Evolutionary conservation across 2,888 invertebrate species (phyloP), one percentile per base, ranked within the genome.

Genomic region (Philonicus albiceps): DNA sequence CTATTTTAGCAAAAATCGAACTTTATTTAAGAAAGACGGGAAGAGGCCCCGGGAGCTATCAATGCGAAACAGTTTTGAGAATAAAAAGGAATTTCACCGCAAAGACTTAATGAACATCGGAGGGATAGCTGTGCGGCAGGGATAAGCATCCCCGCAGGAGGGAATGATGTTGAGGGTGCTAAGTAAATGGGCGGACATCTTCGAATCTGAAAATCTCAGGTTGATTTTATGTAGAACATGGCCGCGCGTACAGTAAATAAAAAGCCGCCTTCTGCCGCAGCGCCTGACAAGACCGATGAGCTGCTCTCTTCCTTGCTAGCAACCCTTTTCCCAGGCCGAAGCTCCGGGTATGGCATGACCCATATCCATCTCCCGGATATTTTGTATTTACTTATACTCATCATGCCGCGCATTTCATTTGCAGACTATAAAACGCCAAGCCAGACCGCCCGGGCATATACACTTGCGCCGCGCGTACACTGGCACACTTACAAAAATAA

Each of bases 291-390:
- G 64, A 64, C 64, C 53, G 53, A 43, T 43, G 40, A 3, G 40
- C 40, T 43, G 19, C 19, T 2, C 7, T 0, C 8, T 53, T 53
- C 53, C 64, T 27, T 27, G 64, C 22, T 64, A 3, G 27, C 27
- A 64, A 64, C 64, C 64, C 64, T 64, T 49, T 74, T 74, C 34
- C 30, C 13, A 31, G 30, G 34, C 64, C 64, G 2, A 11, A 49
- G 64, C 22, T 13, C 64, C 64, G 64, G 49, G 49, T 64, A 27
- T 22, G 64, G 64, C 74, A 74, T 74, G 74, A 74, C 74, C 74
- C 74, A 74, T 37, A 74, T 74, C 74, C 74, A 74, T 74, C 74
- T 74, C 37, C 74, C 19, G 64, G 64, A 74, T 74, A 37, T 74
- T 74, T 74, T 74, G 74, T 74, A 74, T 31, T 74, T 74, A 74